A percentile compares a stretch with the other conserved stretches of the same genome.
Evolutionary conservation across 2,888 invertebrate genomes (phyloP).

Genomic region (Nematopogon swammerdamellus): DNA sequence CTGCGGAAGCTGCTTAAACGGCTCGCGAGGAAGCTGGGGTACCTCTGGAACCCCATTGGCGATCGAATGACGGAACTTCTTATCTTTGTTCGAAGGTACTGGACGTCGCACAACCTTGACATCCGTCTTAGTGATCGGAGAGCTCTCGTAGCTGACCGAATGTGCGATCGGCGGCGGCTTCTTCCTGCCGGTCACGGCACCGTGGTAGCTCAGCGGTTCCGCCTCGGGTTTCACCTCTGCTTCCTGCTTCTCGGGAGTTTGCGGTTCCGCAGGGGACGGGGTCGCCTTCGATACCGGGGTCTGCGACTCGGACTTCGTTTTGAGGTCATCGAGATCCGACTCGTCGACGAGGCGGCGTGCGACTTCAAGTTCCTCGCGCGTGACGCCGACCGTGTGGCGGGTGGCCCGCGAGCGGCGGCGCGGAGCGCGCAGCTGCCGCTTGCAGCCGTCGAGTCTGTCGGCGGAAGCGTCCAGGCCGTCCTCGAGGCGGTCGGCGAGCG

Average conservation of each 20-base stretch:
- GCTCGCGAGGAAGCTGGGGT: slow-evolving; percentile 11
- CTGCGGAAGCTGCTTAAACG: slow-evolving; percentile 1
- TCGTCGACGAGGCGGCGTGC: slow-evolving; percentile 75
- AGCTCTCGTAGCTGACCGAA: slow-evolving; percentile 24
- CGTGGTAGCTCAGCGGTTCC: slow-evolving; percentile 21
- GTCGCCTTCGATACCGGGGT: slow-evolving; percentile 19
- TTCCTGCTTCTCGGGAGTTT: slow-evolving; percentile 33
- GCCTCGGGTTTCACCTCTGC: slow-evolving; percentile 17
- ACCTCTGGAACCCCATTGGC: slow-evolving; percentile 21
- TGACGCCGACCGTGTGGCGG: slow-evolving; percentile 81
- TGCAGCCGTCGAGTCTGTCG: slow-evolving; percentile 36
- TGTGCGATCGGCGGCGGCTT: slow-evolving; percentile 26
- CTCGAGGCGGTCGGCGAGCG: slow-evolving; percentile 68
- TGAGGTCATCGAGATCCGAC: slow-evolving; percentile 37
- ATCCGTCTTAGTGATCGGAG: slow-evolving; percentile 22
- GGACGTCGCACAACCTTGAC: slow-evolving; percentile 28
- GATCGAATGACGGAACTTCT: slow-evolving; percentile 35
- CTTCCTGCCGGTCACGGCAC: slow-evolving; percentile 23
- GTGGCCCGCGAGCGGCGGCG: slow-evolving; percentile 61
- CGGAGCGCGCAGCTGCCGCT: slow-evolving; percentile 40
- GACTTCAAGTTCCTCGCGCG: slow-evolving; percentile 74
- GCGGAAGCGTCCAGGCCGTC: slow-evolving; percentile 45
- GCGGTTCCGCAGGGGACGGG: slow-evolving; percentile 25
- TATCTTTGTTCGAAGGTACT: slow-evolving; percentile 28
- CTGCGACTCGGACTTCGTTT: slow-evolving; percentile 27